These are phyloP conservation scores for Perca schrenkii DNA, from an alignment of 2,113 vertebrate species.

Conservation along the genomic window DNA sequence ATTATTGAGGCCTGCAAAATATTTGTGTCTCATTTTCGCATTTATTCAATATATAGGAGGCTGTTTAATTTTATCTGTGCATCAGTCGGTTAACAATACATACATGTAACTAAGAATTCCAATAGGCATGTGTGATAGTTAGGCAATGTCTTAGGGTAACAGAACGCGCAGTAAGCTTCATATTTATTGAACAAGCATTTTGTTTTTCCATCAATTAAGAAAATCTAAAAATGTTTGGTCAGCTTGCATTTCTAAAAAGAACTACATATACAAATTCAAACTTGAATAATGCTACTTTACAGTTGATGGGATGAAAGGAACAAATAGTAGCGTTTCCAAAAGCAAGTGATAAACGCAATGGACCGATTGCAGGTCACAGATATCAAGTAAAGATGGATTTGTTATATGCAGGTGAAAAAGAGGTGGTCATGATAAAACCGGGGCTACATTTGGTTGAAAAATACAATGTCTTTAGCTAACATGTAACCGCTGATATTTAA, in stretches of 20 bases:
- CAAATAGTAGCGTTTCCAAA: accelerated
- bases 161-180: too few relatives aligned
- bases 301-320: neutral
- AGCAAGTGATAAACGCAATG: neutral
- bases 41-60: neutral
- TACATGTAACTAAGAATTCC: neutral
- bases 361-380: too few relatives aligned
- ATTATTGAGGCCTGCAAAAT: neutral
- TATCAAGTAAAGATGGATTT: neutral
- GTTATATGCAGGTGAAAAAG: neutral
- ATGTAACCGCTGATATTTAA: too few relatives aligned
- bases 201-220: neutral
- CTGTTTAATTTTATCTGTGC: too few relatives aligned
- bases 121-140: neutral
- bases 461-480: neutral
- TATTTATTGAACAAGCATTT: neutral
- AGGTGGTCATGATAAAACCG: neutral
- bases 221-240: neutral
- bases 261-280: too few relatives aligned
- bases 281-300: too few relatives aligned
- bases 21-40: neutral
- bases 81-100: neutral
- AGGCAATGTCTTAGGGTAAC: neutral
- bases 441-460: neutral
- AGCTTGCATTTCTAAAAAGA: neutral